Evolutionary conservation across 1,140 invertebrate genomes (phyloP), one percentile per base, ranked within the genome.

Genomic region (Goniozus legneri): DNA sequence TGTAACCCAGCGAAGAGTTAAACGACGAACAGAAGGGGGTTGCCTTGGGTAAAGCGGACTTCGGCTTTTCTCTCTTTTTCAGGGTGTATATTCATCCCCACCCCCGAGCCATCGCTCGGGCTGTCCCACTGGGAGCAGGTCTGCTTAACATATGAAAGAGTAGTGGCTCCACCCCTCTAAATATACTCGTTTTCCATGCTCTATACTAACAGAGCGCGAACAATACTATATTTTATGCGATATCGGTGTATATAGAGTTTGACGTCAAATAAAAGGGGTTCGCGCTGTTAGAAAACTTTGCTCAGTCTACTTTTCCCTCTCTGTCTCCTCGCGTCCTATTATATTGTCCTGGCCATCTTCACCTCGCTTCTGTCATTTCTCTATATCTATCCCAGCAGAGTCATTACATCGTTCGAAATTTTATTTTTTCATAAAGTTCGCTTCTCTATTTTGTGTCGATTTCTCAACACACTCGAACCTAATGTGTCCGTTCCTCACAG

Each of bases 111-210:
- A n/a, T n/a, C n/a, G n/a, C n/a, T n/a, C n/a, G n/a, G n/a, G n/a
- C n/a, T n/a, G n/a, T n/a, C n/a, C n/a, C n/a, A n/a, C n/a, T n/a
- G n/a, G 65, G 68, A 64, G 64, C 60, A 65, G 65, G 67, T 67
- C 67, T 68, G 65, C 57, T 69, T 69, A 69, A 68, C 67, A 69
- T 69, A 69, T 67, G 65, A 69, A 69, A 69, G 65, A 66, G n/a
- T n/a, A 60, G 51, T 50, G 52, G 56, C 57, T 57, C 52, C 59
- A 63, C 61, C 60, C 62, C 52, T 62, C 65, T 65, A 68, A 65
- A 68, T 68, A 67, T 57, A 68, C 64, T 67, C 65, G 57, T 67
- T 54, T 12, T 60, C 65, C 60, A 65, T n/a, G n/a, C 63, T 67
- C 52, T 48, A 47, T 47, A 47, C 62, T 65, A 67, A 67, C 58